A percentile compares a stretch with the other conserved stretches of the same genome.
Evolutionary conservation across 2,797 vertebrate species (phyloP).

Genomic region (Enteromius viviparus): DNA sequence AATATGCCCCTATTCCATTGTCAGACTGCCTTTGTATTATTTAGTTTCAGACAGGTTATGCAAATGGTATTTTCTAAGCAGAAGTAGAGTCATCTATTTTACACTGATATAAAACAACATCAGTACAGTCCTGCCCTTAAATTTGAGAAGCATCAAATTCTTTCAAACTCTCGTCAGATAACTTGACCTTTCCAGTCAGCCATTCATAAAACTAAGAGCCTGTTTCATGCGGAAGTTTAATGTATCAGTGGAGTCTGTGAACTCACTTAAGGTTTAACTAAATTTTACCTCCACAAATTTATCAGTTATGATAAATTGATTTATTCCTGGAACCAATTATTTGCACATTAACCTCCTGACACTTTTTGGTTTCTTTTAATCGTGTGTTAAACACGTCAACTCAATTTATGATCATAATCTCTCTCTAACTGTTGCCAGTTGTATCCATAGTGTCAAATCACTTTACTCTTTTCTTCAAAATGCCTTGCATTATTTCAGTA

Average conservation of each 20-base stretch:
- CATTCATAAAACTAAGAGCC: neutral
- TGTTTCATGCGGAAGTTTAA: neutral
- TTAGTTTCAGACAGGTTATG: neutral
- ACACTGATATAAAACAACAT: neutral
- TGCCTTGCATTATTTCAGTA: neutral
- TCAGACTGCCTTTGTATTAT: neutral
- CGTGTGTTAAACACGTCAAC: neutral
- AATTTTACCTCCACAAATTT: neutral
- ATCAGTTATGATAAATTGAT: neutral
- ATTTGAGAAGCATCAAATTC: neutral
- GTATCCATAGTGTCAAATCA: too few species aligned
- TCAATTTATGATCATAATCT: neutral
- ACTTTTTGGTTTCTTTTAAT: neutral
- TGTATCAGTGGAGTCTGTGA: neutral
- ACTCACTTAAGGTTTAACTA: neutral
- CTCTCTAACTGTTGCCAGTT: neutral
- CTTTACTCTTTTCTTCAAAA: neutral
- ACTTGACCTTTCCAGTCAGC: neutral
- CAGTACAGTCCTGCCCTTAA: too few species aligned
- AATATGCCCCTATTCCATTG: neutral
- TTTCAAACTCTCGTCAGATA: neutral
- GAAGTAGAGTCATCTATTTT: neutral
- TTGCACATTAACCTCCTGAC: neutral
- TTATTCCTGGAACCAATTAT: conserved; percentile 7
- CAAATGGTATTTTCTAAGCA: neutral